Conservation (phyloP, 2,797 vertebrate species). For the Mico argentatus region DNA sequence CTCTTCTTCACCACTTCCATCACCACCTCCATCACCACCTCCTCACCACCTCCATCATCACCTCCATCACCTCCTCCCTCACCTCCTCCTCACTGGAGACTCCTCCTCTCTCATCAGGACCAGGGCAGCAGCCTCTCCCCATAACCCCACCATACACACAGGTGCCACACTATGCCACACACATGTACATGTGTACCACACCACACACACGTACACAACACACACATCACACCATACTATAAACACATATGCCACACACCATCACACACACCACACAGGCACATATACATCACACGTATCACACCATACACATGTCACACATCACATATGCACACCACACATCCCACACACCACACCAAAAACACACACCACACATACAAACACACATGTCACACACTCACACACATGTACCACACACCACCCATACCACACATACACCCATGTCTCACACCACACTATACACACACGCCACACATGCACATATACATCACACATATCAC, state of each 20-base stretch:
- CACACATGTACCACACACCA: neutral
- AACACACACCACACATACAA: too few relatives aligned
- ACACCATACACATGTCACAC: neutral
- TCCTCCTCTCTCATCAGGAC: neutral
- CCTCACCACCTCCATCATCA: neutral
- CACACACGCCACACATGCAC: neutral
- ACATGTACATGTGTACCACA: neutral
- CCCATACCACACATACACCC: neutral
- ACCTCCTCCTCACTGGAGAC: neutral
- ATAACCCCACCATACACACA: neutral
- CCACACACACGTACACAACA: too few relatives aligned
- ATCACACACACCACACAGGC: neutral
- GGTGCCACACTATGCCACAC: neutral
- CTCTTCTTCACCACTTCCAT: accelerated
- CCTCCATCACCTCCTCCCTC: neutral
- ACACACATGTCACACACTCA: neutral
- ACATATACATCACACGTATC: neutral
- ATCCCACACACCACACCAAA: too few relatives aligned
- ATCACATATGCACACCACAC: neutral
- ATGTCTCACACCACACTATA: neutral
- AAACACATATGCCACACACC: neutral
- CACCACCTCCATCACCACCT: too few relatives aligned
- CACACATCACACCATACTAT: too few relatives aligned
- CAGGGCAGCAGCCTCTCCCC: neutral
- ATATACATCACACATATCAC: neutral